Base-by-base conservation (phyloP, 2,113 vertebrate species). In the Colossoma macropomum region DNA sequence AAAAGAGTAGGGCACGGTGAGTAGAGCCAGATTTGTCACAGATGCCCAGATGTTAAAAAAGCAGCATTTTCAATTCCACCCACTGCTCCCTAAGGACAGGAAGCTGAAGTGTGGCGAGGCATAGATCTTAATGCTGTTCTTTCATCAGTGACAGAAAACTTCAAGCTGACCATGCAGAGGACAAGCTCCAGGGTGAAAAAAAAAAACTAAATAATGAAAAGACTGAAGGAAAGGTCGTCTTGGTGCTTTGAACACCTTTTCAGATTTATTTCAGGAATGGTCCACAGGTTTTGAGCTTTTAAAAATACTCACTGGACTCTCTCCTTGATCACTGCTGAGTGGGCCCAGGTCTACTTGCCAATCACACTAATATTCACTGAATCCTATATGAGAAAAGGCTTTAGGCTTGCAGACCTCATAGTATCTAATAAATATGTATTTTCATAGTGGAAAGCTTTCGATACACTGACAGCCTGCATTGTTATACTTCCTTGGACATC, bases 151-250 rank as follows among this genome's bases (percentile, higher is more conserved):
- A 34, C 65, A 34, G 17, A 21, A 27, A 0, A 68, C 5, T 68
- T 1, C 15, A 68, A 68, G 12, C 28, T 34, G 28, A 68, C 4
- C 65, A 34, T 9, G 27, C 62, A 65, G 62, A 65, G 15, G 65
- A 38, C 34, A 69, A 69, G 30, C 63, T 75, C 4, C 27, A 75
- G 71, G 72, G 28, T 75, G 23, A 8, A 8, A 75, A n/a, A 23
- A n/a, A n/a, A n/a, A n/a, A n/a, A n/a, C n/a, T n/a, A n/a, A 38
- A 75, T 54, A 54, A 10, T 28, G 30, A 75, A 60, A 38, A 75
- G 15, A 63, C 13, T 63, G 38, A 45, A 41, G 54, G 19, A 41
- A 48, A 60, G 65, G 4, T 2, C 16, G 23, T 41, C 28, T 38
- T 75, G 3, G 30, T 25, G 15, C 16, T 28, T 21, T 77, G 60